Conservation (phyloP, 2,797 vertebrate species). For the Xenops minutus region DNA sequence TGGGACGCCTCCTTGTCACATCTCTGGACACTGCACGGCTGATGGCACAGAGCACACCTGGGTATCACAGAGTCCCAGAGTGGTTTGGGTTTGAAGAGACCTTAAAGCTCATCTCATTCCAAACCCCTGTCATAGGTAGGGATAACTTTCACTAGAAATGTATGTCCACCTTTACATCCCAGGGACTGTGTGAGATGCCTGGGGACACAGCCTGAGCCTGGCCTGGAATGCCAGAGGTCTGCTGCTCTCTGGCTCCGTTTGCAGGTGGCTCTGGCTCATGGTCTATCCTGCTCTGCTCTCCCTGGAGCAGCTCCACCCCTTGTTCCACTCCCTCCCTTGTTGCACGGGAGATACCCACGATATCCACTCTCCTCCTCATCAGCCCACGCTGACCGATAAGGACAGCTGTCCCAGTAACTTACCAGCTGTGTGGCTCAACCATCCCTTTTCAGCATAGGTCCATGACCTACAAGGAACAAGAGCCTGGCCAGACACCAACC, state of each 20-base stretch:
- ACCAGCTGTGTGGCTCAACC: not conserved
- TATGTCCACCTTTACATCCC: not conserved
- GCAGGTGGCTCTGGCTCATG: not conserved
- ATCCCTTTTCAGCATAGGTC: not conserved
- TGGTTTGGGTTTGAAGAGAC: not conserved
- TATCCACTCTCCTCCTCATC: not conserved
- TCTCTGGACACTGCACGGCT: not conserved
- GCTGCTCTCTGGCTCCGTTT: not conserved
- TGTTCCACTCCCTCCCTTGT: not conserved
- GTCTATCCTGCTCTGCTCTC: not conserved
- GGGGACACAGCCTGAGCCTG: not conserved
- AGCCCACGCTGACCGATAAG: rapidly evolving
- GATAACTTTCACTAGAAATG: not conserved
- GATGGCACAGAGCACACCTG: not conserved
- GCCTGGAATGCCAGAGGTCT: rapidly evolving
- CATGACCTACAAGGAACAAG: not conserved
- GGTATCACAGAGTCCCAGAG: not conserved
- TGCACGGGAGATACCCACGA: not conserved
- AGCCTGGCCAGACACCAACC: not conserved
- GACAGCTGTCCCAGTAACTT: not conserved
- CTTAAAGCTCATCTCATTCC: not conserved
- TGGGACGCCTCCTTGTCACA: not conserved
- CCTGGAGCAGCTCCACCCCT: not conserved
- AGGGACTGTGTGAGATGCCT: rapidly evolving
- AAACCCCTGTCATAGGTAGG: not conserved